Conservation (phyloP, 2,888 invertebrate genomes). For the Dexiosoma caninum region DNA sequence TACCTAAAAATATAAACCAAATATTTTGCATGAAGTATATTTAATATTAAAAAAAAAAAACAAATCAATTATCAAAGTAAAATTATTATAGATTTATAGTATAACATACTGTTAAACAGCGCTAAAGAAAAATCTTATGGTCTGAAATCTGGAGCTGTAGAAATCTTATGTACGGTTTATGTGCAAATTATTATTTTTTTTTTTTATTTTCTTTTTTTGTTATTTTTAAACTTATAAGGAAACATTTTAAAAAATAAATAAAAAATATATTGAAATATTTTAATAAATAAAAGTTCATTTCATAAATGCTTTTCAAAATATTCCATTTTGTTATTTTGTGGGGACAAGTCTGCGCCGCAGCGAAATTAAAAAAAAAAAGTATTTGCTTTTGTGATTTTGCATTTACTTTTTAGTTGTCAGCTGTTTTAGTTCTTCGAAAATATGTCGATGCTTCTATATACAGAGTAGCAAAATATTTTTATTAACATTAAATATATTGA, state of each 20-base stretch:
- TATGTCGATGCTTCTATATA: too few relatives aligned
- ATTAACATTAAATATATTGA: too few relatives aligned
- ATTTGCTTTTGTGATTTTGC: too few relatives aligned
- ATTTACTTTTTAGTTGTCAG: too few relatives aligned
- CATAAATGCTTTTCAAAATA: constrained; percentile 56
- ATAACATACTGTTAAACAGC: constrained; percentile 10
- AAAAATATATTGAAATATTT: constrained; percentile 44
- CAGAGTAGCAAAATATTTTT: too few relatives aligned
- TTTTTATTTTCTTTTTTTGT: not conserved
- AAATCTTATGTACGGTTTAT: constrained; percentile 39
- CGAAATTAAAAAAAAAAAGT: too few relatives aligned
- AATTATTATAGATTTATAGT: constrained; percentile 12
- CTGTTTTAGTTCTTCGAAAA: too few relatives aligned
- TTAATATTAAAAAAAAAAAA: constrained; percentile 15
- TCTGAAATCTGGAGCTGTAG: constrained; percentile 56
- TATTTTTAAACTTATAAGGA: constrained; percentile 29
- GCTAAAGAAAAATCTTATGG: constrained; percentile 48
- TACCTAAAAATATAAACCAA: constrained; percentile 52
- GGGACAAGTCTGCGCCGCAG: too few relatives aligned
- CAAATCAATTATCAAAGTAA: not conserved
- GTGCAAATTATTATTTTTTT: constrained; percentile 47
- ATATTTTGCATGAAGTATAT: constrained; percentile 45
- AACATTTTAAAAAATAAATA: not conserved
- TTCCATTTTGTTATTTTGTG: too few relatives aligned
- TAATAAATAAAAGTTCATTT: constrained; percentile 57